Percentiles rank a stretch among this genome's conserved stretches.
Evolutionary conservation across 2,888 invertebrate genomes (phyloP).

Genomic region (Galerucella pusilla): DNA sequence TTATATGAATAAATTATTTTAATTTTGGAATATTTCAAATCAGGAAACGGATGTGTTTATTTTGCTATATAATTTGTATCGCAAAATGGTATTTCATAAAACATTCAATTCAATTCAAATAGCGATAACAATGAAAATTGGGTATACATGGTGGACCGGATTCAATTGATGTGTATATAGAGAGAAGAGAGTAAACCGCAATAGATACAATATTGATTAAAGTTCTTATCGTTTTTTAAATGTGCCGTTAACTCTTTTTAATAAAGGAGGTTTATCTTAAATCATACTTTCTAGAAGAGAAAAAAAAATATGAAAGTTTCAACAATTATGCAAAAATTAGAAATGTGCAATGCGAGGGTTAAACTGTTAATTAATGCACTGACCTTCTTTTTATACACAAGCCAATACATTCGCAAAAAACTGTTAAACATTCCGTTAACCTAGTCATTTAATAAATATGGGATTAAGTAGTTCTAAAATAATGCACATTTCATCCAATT

Average conservation of each 20-base stretch:
- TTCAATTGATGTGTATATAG: too few relatives aligned
- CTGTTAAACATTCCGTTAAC: background rate
- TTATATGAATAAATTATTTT: background rate
- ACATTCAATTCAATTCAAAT: background rate
- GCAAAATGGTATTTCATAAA: constrained; percentile 3
- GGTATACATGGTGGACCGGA: too few relatives aligned
- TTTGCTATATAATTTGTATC: background rate
- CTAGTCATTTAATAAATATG: background rate
- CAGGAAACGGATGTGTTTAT: background rate
- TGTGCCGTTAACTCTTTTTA: too few relatives aligned
- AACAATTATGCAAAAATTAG: background rate
- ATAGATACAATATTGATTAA: too few relatives aligned
- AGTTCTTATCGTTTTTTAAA: too few relatives aligned
- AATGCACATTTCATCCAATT: background rate
- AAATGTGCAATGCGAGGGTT: background rate
- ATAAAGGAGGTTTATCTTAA: background rate
- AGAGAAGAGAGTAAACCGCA: too few relatives aligned
- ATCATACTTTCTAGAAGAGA: background rate
- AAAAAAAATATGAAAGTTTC: background rate
- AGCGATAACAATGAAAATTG: background rate
- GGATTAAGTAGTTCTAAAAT: background rate
- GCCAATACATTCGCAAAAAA: background rate
- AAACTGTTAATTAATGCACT: background rate
- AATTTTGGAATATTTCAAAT: background rate
- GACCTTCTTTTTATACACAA: background rate